These are phyloP conservation scores for Rhagoletis pomonella DNA, from an alignment of 1,140 invertebrate species.

Conservation along the genomic window DNA sequence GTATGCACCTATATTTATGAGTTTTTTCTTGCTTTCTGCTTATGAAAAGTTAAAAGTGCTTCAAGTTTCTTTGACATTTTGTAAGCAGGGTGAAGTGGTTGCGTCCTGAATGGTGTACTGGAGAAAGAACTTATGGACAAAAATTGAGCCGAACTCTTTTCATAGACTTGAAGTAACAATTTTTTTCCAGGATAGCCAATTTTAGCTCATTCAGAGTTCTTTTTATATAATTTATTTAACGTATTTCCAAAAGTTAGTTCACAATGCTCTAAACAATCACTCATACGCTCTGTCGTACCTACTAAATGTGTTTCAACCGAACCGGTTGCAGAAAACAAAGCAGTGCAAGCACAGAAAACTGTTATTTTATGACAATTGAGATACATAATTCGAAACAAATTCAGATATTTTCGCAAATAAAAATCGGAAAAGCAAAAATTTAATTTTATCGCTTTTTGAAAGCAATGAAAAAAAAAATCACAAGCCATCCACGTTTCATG, in stretches of 20 bases:
- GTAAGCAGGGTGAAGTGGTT: neutral
- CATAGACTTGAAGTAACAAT: no score
- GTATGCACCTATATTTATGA: neutral
- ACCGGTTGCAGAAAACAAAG: no score
- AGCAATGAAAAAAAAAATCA: no score
- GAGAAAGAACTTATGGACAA: neutral
- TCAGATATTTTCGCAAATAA: no score
- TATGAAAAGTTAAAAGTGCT: slow-evolving; percentile 52
- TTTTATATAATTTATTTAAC: neutral
- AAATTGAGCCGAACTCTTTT: neutral
- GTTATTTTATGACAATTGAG: neutral
- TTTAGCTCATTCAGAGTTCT: neutral
- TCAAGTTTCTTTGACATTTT: slow-evolving; percentile 55
- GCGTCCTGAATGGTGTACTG: neutral
- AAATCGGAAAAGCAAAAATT: no score
- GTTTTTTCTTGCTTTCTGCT: neutral
- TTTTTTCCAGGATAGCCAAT: neutral
- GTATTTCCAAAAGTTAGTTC: no score
- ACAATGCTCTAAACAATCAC: neutral
- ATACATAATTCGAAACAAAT: neutral
- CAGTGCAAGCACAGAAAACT: no score
- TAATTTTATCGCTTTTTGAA: no score
- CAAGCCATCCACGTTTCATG: no score
- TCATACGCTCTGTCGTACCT: neutral
- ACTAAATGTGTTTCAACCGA: neutral